These are phyloP conservation scores for Allolobophora icterica DNA, from an alignment of 2,888 invertebrate genomes.

Conservation along the genomic window DNA sequence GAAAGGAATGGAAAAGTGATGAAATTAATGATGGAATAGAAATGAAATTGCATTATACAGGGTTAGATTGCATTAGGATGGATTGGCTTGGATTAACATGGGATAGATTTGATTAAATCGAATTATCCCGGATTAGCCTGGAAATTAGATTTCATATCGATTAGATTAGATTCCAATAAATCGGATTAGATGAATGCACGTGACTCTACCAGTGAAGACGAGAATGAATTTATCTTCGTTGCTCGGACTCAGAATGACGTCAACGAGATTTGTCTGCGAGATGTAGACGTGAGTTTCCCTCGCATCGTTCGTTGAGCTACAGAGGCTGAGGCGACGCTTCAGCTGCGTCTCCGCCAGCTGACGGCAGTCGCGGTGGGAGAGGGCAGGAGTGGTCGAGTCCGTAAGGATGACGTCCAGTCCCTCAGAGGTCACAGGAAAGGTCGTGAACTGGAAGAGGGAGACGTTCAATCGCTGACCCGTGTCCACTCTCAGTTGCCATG, in stretches of 20 bases:
- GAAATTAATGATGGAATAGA: too few relatives aligned
- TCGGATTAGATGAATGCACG: neutral
- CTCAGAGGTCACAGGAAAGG: neutral
- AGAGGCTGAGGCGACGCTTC: neutral
- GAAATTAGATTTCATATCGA: too few relatives aligned
- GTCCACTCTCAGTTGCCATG: conserved; percentile 32
- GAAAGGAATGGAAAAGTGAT: too few relatives aligned
- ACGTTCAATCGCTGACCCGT: conserved; percentile 36
- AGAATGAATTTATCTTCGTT: neutral
- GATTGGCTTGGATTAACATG: too few relatives aligned
- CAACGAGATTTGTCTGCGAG: conserved; percentile 23
- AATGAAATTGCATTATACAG: too few relatives aligned
- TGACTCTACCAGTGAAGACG: neutral
- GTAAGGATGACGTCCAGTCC: neutral
- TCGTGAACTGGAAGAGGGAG: conserved; percentile 23
- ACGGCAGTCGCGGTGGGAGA: neutral
- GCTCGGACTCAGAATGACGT: neutral
- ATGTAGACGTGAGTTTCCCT: conserved; percentile 21
- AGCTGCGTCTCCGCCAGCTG: neutral
- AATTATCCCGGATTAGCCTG: too few relatives aligned
- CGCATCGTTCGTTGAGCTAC: conserved; percentile 13
- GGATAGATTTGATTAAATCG: too few relatives aligned
- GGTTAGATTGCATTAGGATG: too few relatives aligned
- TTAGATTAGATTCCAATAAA: too few relatives aligned
- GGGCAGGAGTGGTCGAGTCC: neutral